Conservation (phyloP, 2,797 vertebrate genomes). For the Staurois parvus region DNA sequence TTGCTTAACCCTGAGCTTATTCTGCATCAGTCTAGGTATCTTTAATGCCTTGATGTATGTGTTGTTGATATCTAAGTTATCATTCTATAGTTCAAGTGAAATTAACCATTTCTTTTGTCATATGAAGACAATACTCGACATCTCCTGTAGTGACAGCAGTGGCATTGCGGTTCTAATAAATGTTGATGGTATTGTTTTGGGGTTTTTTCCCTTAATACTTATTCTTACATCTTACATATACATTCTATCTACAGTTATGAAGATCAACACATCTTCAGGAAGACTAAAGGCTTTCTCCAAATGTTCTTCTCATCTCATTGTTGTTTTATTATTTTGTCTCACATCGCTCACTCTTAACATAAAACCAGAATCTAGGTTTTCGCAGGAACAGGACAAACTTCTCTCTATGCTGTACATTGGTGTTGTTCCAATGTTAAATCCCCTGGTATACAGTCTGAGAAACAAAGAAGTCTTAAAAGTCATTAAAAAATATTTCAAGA, state of each 20-base stretch:
- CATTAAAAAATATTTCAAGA: background rate
- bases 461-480: slow-evolving; percentile 38
- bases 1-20: background rate
- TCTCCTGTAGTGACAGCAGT: background rate
- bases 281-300: slow-evolving; percentile 39
- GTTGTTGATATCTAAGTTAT: slow-evolving; percentile 28
- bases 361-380: slow-evolving; percentile 13
- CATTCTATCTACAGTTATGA: slow-evolving; percentile 33
- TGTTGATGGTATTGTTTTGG: slow-evolving; percentile 21
- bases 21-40: background rate
- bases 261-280: slow-evolving; percentile 9
- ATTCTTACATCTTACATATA: slow-evolving; percentile 50
- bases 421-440: slow-evolving; percentile 39
- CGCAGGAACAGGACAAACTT: slow-evolving; percentile 35
- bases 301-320: slow-evolving; percentile 36
- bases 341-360: slow-evolving; percentile 43
- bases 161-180: slow-evolving; percentile 15
- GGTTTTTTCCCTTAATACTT: slow-evolving; percentile 10
- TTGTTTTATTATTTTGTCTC: slow-evolving; percentile 40
- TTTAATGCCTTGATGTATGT: slow-evolving; percentile 43
- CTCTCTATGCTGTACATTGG: slow-evolving; percentile 47
- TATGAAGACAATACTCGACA: slow-evolving; percentile 29
- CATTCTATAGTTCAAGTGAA: background rate
- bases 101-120: slow-evolving; percentile 57
- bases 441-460: slow-evolving; percentile 49